Base-by-base conservation (phyloP, 1,140 invertebrate species). In the Nylanderia fulva region DNA sequence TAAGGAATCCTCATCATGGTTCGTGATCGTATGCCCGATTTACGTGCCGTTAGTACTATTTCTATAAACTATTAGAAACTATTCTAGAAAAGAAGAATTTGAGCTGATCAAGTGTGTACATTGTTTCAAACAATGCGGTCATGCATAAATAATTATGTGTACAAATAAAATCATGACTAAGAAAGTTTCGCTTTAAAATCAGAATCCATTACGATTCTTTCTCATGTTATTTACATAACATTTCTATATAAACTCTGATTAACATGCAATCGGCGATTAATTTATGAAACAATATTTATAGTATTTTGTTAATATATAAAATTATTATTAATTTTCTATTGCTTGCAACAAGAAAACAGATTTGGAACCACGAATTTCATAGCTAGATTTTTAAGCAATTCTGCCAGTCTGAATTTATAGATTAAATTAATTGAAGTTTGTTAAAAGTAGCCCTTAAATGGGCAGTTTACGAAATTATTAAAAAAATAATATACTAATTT, bases 1-100 rank as follows among this genome's bases (percentile, higher is more conserved):
- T 68, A 79, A 80, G 45, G 45, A 87, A 87, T 72, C 84, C 4
- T 72, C 80, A 92, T 71, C 88, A 95, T 95, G 94, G 88, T 94
- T 54, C 94, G 94, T 75, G 94, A 95, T 91, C 93, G 94, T 64
- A 90, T 94, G 87, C 87, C 91, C 2, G 94, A 95, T 75, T 92
- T 95, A 80, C 88, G 87, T 87, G 91, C 93, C 13, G 94, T 95
- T 92, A 92, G 94, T 94, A 88, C 86, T 45, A 13, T 58, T 45
- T 72, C 18, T 42, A 27, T 9, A 68, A 74, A 52, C 71, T 48
- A 39, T 58, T 76, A 72, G 27, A 71, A 39, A 58, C n/a, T n/a
- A n/a, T n/a, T 42, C 7, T 48, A 21, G 15, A 56, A 27, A 42
- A 52, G 45, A 68, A 68, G 11, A 79, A 9, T 8, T 64, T 48